Percentiles rank a stretch among this genome's conserved stretches.
Evolutionary conservation across 2,888 invertebrate genomes (phyloP).

Genomic region (Glaucopsyche alexis): DNA sequence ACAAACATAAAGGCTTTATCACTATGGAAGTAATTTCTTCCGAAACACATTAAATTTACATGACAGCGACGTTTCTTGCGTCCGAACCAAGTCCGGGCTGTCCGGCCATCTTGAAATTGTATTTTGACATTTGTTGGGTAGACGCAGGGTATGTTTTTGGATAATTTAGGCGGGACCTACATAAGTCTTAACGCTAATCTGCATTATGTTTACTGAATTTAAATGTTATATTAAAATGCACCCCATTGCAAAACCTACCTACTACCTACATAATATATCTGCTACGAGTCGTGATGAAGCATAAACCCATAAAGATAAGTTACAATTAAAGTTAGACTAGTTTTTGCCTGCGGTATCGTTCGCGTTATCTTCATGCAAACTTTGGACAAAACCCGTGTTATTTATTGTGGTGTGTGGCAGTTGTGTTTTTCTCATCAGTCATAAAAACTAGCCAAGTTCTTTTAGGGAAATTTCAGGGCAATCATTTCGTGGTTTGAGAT

Average conservation of each 20-base stretch:
- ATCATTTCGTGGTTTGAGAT: too few relatives aligned
- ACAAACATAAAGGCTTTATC: constrained; percentile 63
- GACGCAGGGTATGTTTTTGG: constrained; percentile 3
- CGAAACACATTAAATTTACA: constrained; percentile 51
- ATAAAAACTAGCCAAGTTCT: too few relatives aligned
- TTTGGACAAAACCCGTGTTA: too few relatives aligned
- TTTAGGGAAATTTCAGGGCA: too few relatives aligned
- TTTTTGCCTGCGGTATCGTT: background rate
- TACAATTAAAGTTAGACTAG: background rate
- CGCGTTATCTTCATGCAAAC: background rate
- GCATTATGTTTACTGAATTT: constrained; percentile 20
- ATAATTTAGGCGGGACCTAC: background rate
- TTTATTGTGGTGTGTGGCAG: too few relatives aligned
- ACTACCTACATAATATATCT: too few relatives aligned
- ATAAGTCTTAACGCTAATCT: background rate
- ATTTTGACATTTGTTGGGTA: background rate
- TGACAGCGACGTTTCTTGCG: constrained; percentile 57
- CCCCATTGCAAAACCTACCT: constrained; percentile 56
- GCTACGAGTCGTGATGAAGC: constrained; percentile 38
- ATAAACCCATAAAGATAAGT: constrained; percentile 1
- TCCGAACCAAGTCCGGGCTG: too few relatives aligned
- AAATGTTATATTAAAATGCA: constrained; percentile 54
- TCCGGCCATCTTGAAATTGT: background rate
- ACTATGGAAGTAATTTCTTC: constrained; percentile 66
- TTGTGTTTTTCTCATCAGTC: too few relatives aligned